A percentile compares a stretch with the other conserved stretches of the same genome.
These are phyloP conservation scores for Dicyrtoma fusca DNA, from an alignment of 2,888 invertebrate genomes.

Conservation along the genomic window DNA sequence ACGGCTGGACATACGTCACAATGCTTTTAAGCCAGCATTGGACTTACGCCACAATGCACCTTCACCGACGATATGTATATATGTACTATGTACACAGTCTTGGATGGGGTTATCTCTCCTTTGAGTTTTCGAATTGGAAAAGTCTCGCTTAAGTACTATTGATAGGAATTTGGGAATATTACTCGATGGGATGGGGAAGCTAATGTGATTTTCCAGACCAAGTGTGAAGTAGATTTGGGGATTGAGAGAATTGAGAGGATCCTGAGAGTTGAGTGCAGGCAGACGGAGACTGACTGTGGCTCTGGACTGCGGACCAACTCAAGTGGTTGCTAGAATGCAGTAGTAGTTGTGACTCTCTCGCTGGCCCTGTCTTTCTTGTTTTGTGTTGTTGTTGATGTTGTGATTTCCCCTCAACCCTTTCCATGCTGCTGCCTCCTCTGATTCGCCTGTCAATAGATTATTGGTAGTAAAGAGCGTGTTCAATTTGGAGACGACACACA, in stretches of 20 bases:
- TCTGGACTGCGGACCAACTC: not conserved
- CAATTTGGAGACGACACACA: constrained; percentile 25
- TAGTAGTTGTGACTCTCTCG: too few species aligned
- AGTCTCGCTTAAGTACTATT: constrained; percentile 36
- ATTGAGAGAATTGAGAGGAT: not conserved
- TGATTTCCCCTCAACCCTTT: constrained; percentile 21
- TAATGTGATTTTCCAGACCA: constrained; percentile 45
- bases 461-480: constrained; percentile 44
- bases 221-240: constrained; percentile 36
- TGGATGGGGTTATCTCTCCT: too few species aligned
- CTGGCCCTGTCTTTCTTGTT: not conserved
- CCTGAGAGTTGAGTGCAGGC: not conserved
- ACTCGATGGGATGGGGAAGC: constrained; percentile 29
- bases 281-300: not conserved
- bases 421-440: constrained; percentile 32
- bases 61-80: too few species aligned
- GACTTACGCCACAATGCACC: too few species aligned
- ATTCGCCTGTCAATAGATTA: constrained; percentile 47
- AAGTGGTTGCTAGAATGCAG: too few species aligned
- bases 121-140: constrained; percentile 1
- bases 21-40: too few species aligned
- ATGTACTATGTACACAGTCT: too few species aligned
- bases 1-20: too few species aligned
- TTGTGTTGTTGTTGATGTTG: too few species aligned
- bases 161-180: constrained; percentile 41